Evolutionary conservation across 2,113 vertebrate genomes (phyloP).

Genomic region (Alectura lathami): DNA sequence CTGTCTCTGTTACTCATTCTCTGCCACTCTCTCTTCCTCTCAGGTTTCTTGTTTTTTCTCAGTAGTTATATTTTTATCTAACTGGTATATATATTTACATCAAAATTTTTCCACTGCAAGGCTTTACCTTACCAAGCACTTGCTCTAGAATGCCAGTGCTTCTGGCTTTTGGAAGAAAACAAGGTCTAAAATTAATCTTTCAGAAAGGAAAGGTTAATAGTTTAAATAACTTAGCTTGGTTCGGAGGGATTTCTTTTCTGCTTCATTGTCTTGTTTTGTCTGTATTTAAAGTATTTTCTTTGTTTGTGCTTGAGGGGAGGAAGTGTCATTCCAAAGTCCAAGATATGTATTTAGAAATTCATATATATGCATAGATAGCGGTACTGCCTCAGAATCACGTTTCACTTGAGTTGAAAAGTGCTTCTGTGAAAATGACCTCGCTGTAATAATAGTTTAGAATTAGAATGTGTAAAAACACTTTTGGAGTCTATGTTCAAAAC

Average conservation of each 20-base stretch:
- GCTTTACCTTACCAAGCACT: neutral
- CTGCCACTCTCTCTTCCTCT: fast-evolving
- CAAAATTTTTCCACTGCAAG: neutral
- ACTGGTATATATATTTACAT: neutral
- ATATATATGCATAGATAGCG: neutral
- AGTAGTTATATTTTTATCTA: neutral
- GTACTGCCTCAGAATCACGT: neutral
- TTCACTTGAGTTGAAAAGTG: neutral
- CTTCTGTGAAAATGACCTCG: neutral
- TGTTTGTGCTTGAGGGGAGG: neutral
- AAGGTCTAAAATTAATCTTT: neutral
- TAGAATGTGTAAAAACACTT: neutral
- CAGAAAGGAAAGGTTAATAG: neutral
- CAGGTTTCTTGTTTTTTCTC: neutral
- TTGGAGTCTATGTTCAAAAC: neutral
- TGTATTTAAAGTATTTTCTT: neutral
- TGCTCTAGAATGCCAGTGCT: neutral
- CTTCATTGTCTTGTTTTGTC: neutral
- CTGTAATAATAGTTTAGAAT: neutral
- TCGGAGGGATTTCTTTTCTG: neutral
- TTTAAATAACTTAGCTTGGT: neutral
- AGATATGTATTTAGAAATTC: neutral
- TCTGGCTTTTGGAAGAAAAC: neutral
- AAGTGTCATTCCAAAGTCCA: neutral
- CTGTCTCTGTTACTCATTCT: neutral